A percentile compares a stretch with the other conserved stretches of the same genome.
phyloP scores from a whole-genome alignment of 2,888 invertebrate species.

The Drosophila nigritarsus region DNA sequence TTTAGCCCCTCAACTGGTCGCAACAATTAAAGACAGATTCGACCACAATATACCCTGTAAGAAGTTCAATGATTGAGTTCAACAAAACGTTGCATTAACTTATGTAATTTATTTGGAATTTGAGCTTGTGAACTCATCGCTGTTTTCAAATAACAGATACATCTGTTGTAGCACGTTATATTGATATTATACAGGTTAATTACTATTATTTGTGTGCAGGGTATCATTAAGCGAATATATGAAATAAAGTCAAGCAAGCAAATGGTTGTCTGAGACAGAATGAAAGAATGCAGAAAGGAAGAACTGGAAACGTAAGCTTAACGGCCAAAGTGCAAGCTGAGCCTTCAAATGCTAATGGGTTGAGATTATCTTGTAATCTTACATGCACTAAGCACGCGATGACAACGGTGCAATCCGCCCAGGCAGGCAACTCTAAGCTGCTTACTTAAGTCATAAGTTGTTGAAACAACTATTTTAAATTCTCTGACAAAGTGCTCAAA shows the following conservation, averaged over 20 bases:
- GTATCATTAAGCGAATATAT: conserved; percentile 22
- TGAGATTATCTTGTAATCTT: conserved; percentile 38
- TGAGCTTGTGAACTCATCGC: not conserved
- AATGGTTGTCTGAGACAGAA: conserved; percentile 24
- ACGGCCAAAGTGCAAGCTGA: conserved; percentile 32
- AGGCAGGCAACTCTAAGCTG: not conserved
- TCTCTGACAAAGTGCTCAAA: not conserved
- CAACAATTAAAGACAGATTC: not conserved
- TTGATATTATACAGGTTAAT: not conserved
- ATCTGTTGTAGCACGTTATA: not conserved
- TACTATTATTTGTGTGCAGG: conserved; percentile 1
- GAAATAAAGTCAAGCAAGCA: conserved; percentile 17
- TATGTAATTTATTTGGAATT: not conserved
- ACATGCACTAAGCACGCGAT: not conserved
- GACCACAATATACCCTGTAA: conserved; percentile 6
- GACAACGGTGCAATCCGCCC: not conserved
- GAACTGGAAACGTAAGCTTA: conserved; percentile 11
- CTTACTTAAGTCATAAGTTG: not conserved
- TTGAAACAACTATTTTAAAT: not conserved
- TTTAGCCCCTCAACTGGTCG: conserved; percentile 16
- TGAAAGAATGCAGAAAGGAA: not conserved
- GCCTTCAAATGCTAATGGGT: conserved; percentile 47
- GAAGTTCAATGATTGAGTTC: not conserved
- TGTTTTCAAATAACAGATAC: not conserved
- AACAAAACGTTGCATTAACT: not conserved